Conservation (phyloP, 2,113 vertebrate species). For the Mus spicilegus region DNA sequence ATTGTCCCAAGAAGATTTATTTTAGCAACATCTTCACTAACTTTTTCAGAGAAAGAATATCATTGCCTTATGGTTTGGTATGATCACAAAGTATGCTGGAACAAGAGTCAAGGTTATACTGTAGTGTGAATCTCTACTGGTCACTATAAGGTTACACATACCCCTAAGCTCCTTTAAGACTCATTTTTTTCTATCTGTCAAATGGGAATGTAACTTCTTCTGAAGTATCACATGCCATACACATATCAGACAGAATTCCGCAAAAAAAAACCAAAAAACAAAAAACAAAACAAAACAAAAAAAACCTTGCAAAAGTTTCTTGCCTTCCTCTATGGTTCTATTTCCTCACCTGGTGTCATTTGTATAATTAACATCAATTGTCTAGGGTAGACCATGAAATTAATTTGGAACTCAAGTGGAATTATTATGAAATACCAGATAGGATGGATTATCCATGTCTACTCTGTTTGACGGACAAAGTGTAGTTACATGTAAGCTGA, state of each 20-base stretch:
- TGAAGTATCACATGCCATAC: not conserved
- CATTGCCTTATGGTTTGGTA: not conserved
- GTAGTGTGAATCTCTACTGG: not conserved
- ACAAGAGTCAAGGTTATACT: not conserved
- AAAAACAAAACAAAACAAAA: not conserved
- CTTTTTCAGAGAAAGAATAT: slow-evolving; percentile 61
- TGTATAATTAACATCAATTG: not conserved
- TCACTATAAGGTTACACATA: too few species aligned
- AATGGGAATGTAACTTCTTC: not conserved
- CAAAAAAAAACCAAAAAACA: not conserved
- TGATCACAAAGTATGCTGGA: not conserved
- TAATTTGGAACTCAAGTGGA: not conserved
- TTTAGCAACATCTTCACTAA: slow-evolving; percentile 57
- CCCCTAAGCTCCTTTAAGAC: not conserved
- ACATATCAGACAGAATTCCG: not conserved
- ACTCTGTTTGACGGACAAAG: not conserved
- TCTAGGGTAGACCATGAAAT: not conserved
- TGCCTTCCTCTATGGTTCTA: not conserved
- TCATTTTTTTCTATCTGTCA: slow-evolving; percentile 11
- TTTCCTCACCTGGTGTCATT: not conserved
- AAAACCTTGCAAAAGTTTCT: not conserved
- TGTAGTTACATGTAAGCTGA: not conserved
- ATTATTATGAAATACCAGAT: not conserved
- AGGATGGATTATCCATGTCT: not conserved
- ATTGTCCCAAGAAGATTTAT: slow-evolving; percentile 65